phyloP scores from a whole-genome alignment of 2,797 vertebrate species.

The Euthynnus affinis region DNA sequence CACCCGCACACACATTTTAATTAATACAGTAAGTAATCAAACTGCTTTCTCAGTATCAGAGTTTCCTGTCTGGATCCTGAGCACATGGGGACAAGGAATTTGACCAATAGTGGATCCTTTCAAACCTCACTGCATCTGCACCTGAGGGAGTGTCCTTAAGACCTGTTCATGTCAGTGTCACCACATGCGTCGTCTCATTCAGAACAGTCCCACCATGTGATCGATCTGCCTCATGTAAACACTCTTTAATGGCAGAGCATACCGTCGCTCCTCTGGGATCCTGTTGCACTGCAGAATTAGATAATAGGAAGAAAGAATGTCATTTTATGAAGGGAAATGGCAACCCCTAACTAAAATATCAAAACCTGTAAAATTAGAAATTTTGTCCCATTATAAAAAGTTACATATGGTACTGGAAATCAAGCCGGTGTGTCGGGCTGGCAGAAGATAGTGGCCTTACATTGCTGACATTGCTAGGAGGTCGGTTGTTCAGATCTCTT shows the following conservation, averaged over 20 bases:
- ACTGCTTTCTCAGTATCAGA: conserved; percentile 45
- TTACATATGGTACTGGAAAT: background rate
- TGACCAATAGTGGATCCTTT: conserved; percentile 22
- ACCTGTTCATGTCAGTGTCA: conserved; percentile 16
- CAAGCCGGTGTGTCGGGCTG: background rate
- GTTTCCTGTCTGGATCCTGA: conserved; percentile 39
- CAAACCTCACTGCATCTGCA: conserved; percentile 21
- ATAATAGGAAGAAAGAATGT: background rate
- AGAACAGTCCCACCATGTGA: conserved; percentile 96
- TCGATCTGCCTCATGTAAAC: conserved; percentile 99
- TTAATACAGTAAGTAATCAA: conserved; percentile 33
- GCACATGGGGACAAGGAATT: conserved; percentile 21
- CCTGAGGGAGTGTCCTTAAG: conserved; percentile 21
- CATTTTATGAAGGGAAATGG: background rate
- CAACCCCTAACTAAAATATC: background rate
- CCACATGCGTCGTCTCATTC: conserved; percentile 64
- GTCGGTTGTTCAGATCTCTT: conserved; percentile 55
- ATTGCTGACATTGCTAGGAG: conserved; percentile 88
- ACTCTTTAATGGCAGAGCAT: conserved; percentile 94
- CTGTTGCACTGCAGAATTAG: conserved; percentile 89
- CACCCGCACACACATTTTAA: conserved; percentile 18
- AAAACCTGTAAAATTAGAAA: background rate
- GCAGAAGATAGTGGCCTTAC: conserved; percentile 66
- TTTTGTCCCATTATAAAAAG: background rate
- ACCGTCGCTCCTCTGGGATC: conserved; percentile 94